These are phyloP conservation scores for Labeo calbasu DNA, from an alignment of 2,797 vertebrate species.

Conservation along the genomic window DNA sequence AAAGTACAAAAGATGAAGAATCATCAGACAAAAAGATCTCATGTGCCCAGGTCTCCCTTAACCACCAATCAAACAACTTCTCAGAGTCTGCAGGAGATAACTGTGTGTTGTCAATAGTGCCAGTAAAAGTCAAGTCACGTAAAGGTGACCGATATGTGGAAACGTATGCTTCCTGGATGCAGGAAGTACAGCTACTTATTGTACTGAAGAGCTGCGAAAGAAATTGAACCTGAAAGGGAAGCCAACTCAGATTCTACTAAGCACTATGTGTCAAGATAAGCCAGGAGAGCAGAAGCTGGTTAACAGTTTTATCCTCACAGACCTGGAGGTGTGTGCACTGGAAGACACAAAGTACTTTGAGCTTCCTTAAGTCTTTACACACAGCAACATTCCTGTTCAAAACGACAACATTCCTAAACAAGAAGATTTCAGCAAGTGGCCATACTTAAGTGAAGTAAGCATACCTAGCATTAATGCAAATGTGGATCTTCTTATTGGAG, in stretches of 20 bases:
- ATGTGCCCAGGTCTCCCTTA: constrained; percentile 26
- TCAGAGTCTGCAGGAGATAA: constrained; percentile 37
- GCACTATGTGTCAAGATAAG: no score
- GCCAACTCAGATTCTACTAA: not conserved
- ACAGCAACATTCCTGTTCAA: no score
- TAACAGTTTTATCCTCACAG: no score
- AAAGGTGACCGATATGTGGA: constrained; percentile 26
- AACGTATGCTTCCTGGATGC: constrained; percentile 34
- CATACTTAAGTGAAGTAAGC: no score
- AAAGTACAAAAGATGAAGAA: not conserved
- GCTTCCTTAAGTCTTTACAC: no score
- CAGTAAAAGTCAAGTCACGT: constrained; percentile 18
- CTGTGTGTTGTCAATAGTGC: constrained; percentile 20
- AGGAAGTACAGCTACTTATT: constrained; percentile 40
- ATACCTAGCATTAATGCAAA: no score
- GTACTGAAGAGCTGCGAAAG: constrained; percentile 33
- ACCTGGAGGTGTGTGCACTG: no score
- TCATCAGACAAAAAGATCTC: not conserved
- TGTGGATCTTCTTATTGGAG: no score
- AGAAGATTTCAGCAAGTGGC: no score
- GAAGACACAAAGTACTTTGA: no score
- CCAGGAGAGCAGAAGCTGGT: no score
- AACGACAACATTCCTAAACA: no score
- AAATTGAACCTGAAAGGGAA: constrained; percentile 40
- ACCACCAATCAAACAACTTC: not conserved